Evolutionary conservation across 2,113 vertebrate genomes (phyloP).

Genomic region (Tachycineta bicolor): DNA sequence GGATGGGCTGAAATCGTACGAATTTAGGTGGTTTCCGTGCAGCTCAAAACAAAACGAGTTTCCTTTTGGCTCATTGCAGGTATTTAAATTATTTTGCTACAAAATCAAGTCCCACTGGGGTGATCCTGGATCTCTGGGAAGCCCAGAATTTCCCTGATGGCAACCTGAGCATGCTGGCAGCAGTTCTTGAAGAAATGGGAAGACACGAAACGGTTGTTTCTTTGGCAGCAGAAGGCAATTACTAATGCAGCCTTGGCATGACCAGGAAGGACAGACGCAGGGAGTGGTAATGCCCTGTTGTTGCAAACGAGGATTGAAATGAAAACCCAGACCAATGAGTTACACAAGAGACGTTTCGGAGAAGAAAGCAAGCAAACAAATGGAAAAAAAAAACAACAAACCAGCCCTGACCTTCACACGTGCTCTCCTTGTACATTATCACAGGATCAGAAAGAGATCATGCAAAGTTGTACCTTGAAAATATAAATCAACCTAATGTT

Average conservation of each 20-base stretch:
- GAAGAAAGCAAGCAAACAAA: constrained; percentile 36
- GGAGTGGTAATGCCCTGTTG: constrained; percentile 22
- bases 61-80: constrained; percentile 69
- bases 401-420: constrained; percentile 51
- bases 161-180: constrained; percentile 89
- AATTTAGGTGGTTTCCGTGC: background rate
- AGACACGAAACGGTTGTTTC: constrained; percentile 86
- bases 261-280: constrained; percentile 42
- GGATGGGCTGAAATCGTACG: constrained; percentile 10
- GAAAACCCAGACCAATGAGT: constrained; percentile 65
- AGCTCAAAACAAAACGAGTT: background rate
- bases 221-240: constrained; percentile 84
- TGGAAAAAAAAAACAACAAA: background rate
- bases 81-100: constrained; percentile 98
- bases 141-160: constrained; percentile 95
- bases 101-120: constrained; percentile 92
- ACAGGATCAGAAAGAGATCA: constrained; percentile 70
- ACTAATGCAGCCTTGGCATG: constrained; percentile 71
- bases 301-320: constrained; percentile 31
- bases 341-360: constrained; percentile 61
- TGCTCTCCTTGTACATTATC: constrained; percentile 68
- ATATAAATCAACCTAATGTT: constrained; percentile 76
- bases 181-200: constrained; percentile 95
- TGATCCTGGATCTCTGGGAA: constrained; percentile 97
- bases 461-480: constrained; percentile 80